These are phyloP conservation scores for Drosophila melanica DNA, from an alignment of 1,140 invertebrate genomes.

Conservation along the genomic window DNA sequence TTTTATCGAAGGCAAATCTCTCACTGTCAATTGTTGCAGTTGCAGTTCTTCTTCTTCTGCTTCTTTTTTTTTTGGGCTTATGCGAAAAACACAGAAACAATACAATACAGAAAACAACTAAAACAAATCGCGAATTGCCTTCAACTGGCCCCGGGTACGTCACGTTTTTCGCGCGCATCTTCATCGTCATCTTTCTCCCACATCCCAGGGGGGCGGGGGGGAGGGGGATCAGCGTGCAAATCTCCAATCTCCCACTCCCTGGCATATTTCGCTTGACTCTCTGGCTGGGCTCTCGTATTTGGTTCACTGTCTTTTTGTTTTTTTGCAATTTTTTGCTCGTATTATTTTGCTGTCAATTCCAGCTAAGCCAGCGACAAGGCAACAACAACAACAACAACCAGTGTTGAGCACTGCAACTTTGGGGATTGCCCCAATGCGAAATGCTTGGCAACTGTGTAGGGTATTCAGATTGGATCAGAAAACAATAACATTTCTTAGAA, in stretches of 20 bases:
- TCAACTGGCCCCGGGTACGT: conserved; percentile 48
- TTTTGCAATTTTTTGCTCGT: conserved; percentile 54
- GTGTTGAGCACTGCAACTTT: conserved; percentile 34
- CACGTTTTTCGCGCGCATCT: conserved; percentile 78
- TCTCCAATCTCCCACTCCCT: conserved; percentile 15
- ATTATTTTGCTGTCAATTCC: conserved; percentile 62
- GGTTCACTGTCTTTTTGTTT: conserved; percentile 30
- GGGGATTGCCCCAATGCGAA: conserved; percentile 1
- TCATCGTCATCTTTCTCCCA: conserved; percentile 57
- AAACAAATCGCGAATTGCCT: conserved; percentile 47
- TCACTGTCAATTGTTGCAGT: conserved; percentile 61
- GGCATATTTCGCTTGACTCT: conserved; percentile 2
- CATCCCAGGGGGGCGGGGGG: background rate
- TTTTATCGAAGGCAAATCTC: conserved; percentile 63
- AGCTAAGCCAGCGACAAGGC: conserved; percentile 35
- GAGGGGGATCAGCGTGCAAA: conserved; percentile 1
- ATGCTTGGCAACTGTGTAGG: background rate
- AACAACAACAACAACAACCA: conserved; percentile 1
- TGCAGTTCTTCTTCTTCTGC: conserved; percentile 21
- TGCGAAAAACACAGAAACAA: conserved; percentile 2
- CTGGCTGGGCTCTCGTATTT: conserved; percentile 5
- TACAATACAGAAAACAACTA: conserved; percentile 23
- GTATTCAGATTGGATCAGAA: background rate
- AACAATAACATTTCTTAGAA: background rate
- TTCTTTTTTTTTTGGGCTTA: conserved; percentile 31